A percentile compares a stretch with the other conserved stretches of the same genome.
These are phyloP conservation scores for Propithecus perrieri DNA, from an alignment of 2,797 vertebrate genomes.

Conservation along the genomic window DNA sequence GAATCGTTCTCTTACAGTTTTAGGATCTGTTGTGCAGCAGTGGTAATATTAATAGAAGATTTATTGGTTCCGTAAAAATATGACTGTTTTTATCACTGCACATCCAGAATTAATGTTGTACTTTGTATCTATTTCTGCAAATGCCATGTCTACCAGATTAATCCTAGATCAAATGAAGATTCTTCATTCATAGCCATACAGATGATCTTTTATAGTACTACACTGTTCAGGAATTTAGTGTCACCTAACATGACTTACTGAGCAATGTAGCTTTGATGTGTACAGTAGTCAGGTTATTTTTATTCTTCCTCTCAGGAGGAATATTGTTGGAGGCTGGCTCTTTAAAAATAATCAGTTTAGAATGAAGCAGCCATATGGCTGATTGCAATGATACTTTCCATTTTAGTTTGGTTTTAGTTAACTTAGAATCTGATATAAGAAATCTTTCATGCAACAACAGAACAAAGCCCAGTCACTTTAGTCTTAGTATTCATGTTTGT, in stretches of 20 bases:
- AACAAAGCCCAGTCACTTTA: not conserved
- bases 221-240: not conserved
- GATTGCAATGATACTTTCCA: no score
- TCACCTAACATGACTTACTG: not conserved
- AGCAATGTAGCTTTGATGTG: not conserved
- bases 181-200: not conserved
- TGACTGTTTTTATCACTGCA: not conserved
- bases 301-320: not conserved
- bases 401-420: no score
- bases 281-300: not conserved
- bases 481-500: not conserved
- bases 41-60: constrained; percentile 24
- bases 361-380: not conserved
- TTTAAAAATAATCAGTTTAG: constrained; percentile 22
- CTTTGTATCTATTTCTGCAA: not conserved
- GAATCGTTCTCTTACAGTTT: not conserved
- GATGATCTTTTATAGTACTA: not conserved
- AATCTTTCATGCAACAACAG: not conserved
- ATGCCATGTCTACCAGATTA: not conserved
- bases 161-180: not conserved
- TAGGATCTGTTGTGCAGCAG: not conserved
- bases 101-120: not conserved
- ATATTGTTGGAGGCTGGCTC: not conserved
- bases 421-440: not conserved
- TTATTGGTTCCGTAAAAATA: not conserved